phyloP scores from a whole-genome alignment of 2,113 vertebrate species.

The Rhegmatorhina hoffmannsi region DNA sequence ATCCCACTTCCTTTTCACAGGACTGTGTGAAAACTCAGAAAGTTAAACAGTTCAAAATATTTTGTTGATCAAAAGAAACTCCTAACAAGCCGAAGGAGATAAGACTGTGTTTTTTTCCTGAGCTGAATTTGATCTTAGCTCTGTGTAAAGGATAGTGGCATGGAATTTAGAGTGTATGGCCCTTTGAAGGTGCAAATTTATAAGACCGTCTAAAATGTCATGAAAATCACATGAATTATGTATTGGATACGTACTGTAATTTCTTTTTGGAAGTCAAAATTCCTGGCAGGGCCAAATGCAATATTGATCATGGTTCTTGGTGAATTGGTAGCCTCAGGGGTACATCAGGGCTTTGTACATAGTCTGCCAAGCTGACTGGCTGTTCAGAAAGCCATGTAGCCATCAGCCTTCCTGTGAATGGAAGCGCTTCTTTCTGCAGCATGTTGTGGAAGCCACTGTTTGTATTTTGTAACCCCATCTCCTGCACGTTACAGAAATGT shows the following conservation, averaged over 20 bases:
- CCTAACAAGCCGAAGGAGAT: background rate
- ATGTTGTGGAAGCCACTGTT: background rate
- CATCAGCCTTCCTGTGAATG: background rate
- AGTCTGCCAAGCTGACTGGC: background rate
- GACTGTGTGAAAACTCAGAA: background rate
- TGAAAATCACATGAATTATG: background rate
- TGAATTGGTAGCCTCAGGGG: background rate
- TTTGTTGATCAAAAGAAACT: background rate
- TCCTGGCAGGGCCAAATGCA: background rate
- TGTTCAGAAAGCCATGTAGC: background rate
- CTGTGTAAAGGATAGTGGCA: background rate
- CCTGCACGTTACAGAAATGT: constrained; percentile 86
- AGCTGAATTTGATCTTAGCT: background rate
- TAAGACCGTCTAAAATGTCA: background rate
- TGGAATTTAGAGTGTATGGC: background rate
- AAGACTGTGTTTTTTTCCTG: background rate
- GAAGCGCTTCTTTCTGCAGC: background rate
- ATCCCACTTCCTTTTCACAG: background rate
- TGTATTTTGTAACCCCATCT: background rate
- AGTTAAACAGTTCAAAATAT: background rate
- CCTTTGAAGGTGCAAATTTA: background rate
- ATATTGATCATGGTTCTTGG: background rate
- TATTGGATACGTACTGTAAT: background rate
- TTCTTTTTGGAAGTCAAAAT: background rate
- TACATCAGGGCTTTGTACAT: background rate